Conservation (phyloP, 2,797 vertebrate species). For the Pogoniulus pusillus region DNA sequence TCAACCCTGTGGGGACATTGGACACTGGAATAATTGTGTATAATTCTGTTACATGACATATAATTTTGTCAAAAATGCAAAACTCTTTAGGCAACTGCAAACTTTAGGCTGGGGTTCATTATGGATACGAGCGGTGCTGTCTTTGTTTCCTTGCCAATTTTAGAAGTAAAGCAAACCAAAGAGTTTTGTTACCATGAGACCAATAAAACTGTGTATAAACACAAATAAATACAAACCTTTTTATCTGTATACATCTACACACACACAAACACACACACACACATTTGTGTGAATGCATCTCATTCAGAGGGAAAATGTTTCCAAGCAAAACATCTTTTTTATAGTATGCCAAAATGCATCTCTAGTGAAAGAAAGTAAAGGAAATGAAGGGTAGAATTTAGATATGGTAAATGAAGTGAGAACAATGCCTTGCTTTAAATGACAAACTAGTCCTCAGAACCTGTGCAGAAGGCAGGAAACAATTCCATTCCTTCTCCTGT, state of each 20-base stretch:
- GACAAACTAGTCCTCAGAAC: not conserved
- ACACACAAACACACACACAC: rapidly evolving
- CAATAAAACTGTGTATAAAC: not conserved
- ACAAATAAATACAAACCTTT: not conserved
- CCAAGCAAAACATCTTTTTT: not conserved
- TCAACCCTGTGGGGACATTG: not conserved
- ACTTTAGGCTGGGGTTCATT: not conserved
- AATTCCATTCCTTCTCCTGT: not conserved
- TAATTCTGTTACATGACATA: not conserved
- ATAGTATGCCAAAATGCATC: not conserved
- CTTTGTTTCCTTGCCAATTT: not conserved
- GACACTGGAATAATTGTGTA: not conserved
- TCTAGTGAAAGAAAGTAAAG: not conserved
- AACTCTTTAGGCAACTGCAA: not conserved
- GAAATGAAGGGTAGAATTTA: not conserved
- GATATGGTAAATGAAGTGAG: not conserved
- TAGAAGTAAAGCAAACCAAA: not conserved
- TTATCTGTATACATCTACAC: not conserved
- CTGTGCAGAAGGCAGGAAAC: not conserved
- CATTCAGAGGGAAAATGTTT: not conserved
- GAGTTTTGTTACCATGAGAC: not conserved
- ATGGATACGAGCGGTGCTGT: not conserved
- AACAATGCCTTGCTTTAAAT: not conserved
- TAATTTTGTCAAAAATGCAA: not conserved
- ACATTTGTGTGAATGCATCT: not conserved